Evolutionary conservation across 1,140 invertebrate species (phyloP).

Genomic region (Ylistrum balloti): DNA sequence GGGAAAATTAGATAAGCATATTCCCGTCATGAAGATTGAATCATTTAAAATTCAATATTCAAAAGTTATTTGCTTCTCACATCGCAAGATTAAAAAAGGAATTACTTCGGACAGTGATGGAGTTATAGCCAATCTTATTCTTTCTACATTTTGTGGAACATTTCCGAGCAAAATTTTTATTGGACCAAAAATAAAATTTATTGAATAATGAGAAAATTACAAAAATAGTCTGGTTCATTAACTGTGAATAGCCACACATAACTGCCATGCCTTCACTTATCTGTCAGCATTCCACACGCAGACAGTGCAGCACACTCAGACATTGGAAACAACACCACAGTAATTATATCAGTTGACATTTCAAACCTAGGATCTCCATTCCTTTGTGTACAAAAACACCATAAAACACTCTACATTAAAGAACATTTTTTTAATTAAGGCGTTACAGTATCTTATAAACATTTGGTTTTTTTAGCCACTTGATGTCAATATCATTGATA

Average conservation of each 20-base stretch:
- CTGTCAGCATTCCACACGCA: background rate
- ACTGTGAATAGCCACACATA: background rate
- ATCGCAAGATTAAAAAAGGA: background rate
- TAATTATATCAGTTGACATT: too few species aligned
- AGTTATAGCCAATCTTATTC: slow-evolving; percentile 33
- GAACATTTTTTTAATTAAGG: too few species aligned
- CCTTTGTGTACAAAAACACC: too few species aligned
- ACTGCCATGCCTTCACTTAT: background rate
- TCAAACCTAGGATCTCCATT: too few species aligned
- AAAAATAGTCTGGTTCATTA: background rate
- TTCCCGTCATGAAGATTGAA: slow-evolving; percentile 32
- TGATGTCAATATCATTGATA: too few species aligned
- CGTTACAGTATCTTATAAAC: too few species aligned
- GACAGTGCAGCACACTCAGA: too few species aligned
- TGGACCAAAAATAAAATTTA: slow-evolving; percentile 40
- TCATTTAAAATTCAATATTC: slow-evolving; percentile 40
- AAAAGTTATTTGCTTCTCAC: slow-evolving; percentile 33
- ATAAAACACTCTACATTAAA: too few species aligned
- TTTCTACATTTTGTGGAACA: slow-evolving; percentile 31
- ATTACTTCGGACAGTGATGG: background rate
- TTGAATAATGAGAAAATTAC: slow-evolving; percentile 36
- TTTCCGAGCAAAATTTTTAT: slow-evolving; percentile 3
- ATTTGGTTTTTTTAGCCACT: too few species aligned
- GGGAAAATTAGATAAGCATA: slow-evolving; percentile 39
- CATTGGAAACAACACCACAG: too few species aligned